Percentiles rank a stretch among this genome's conserved stretches.
These are phyloP conservation scores for Plumapathes pennacea DNA, from an alignment of 92 coral and sea anemone species.

Conservation along the genomic window DNA sequence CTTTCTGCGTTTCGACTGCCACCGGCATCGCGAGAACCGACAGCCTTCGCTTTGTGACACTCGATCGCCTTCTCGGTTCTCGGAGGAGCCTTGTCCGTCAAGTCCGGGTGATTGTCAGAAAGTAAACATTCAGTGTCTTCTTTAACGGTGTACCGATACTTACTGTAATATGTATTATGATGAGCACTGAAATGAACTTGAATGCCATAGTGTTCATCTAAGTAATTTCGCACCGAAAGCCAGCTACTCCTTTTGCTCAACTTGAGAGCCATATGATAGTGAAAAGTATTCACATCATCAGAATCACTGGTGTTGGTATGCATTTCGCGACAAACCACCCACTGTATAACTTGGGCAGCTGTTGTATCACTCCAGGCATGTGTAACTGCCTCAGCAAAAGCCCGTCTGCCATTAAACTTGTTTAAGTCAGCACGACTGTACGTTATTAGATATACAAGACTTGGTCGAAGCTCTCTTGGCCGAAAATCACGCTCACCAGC, in stretches of 20 bases:
- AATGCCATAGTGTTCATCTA: conserved; percentile 2
- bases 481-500: too few species aligned
- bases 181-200: conserved; percentile 18
- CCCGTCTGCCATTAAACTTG: too few species aligned
- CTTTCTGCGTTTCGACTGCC: conserved; percentile 3
- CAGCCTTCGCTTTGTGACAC: neutral
- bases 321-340: conserved; percentile 12
- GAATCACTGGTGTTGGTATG: conserved; percentile 1
- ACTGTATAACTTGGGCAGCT: conserved; percentile 4
- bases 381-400: neutral
- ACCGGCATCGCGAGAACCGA: neutral
- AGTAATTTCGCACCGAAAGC: conserved; percentile 11
- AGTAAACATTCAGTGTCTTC: neutral
- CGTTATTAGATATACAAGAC: neutral
- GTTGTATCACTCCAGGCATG: conserved; percentile 10
- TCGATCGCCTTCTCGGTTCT: conserved; percentile 22
- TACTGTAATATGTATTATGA: conserved; percentile 16
- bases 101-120: conserved; percentile 13
- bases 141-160: conserved; percentile 6
- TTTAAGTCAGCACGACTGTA: neutral
- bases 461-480: too few species aligned
- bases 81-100: neutral
- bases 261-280: conserved; percentile 21
- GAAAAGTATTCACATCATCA: conserved; percentile 1
- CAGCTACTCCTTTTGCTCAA: conserved; percentile 6